Evolutionary conservation across 2,113 vertebrate species (phyloP), one percentile per base, ranked within the genome.

Genomic region (Dromaius novaehollandiae): DNA sequence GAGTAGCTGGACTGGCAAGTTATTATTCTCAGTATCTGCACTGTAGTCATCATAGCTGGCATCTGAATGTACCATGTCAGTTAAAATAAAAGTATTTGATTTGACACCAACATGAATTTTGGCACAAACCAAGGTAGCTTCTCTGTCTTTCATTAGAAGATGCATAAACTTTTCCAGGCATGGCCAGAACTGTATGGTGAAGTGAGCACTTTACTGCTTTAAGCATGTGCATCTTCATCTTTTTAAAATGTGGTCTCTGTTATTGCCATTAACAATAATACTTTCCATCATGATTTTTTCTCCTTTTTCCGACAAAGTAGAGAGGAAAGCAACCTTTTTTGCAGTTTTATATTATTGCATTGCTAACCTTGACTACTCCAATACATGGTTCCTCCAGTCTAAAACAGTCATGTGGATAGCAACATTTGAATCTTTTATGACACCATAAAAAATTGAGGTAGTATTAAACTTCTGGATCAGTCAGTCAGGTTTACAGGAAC

Each of bases 41-140:
- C 13, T 60, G 34, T 18, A 89, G 18, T 75, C 24, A 7, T 22
- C 69, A 78, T 4, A 68, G 53, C 50, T 84, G 55, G 40, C 48
- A 90, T 48, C 13, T 84, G 79, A 61, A 86, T 20, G 40, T 93
- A 42, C 24, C 13, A 1, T 32, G 22, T 69, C 36, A 88, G 20
- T 66, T 86, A 53, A 92, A 93, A 88, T 65, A 76, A 13, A 84
- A 96, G 61, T 30, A 83, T 17, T 86, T 88, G 50, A 28, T 92
- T 26, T 20, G 28, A 71, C 22, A 86, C 18, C 46, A 78, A 90
- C 38, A 36, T 50, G 26, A 88, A 48, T 75, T 91, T 48, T 50
- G 24, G 34, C 15, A 71, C 25, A 79, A 93, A 93, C 24, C 11
- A 40, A 28, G 20, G 4, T 6, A 42, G n/a, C 26, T 56, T 10